Conservation (phyloP, 2,888 invertebrate species). For the Dysmachus trigonus region DNA sequence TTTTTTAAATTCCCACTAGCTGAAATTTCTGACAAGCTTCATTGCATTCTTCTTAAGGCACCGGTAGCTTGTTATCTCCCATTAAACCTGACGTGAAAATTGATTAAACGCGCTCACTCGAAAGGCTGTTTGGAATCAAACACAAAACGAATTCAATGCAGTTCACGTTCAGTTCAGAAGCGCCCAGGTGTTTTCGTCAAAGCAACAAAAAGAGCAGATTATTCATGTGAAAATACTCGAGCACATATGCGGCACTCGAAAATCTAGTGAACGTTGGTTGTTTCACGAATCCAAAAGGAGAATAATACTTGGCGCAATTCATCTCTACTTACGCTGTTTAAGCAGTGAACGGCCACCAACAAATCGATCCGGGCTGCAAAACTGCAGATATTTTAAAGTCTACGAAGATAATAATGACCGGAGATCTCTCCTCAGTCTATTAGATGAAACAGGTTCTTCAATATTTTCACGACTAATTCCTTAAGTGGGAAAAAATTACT, state of each 20-base stretch:
- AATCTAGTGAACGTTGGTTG: not conserved
- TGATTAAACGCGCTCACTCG: not conserved
- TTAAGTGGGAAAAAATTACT: not conserved
- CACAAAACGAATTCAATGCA: not conserved
- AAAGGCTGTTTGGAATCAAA: not conserved
- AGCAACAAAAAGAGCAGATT: constrained; percentile 12
- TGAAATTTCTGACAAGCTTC: not conserved
- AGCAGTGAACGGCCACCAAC: not conserved
- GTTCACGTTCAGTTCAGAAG: not conserved
- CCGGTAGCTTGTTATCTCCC: not conserved
- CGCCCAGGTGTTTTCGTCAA: not conserved
- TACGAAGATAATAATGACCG: not conserved
- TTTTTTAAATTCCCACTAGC: not conserved
- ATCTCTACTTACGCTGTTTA: not conserved
- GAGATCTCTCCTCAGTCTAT: not conserved
- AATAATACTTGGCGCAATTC: not conserved
- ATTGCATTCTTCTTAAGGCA: not conserved
- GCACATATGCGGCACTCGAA: not conserved
- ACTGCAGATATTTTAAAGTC: not conserved
- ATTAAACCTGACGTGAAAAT: constrained; percentile 2
- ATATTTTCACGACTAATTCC: constrained; percentile 26
- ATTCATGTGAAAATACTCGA: constrained; percentile 15
- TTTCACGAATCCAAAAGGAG: not conserved
- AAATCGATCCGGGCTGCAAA: not conserved
- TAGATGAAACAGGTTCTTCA: not conserved